A percentile compares a stretch with the other conserved stretches of the same genome.
These are phyloP conservation scores for Magallana gigas DNA, from an alignment of 1,140 invertebrate species.

Conservation along the genomic window DNA sequence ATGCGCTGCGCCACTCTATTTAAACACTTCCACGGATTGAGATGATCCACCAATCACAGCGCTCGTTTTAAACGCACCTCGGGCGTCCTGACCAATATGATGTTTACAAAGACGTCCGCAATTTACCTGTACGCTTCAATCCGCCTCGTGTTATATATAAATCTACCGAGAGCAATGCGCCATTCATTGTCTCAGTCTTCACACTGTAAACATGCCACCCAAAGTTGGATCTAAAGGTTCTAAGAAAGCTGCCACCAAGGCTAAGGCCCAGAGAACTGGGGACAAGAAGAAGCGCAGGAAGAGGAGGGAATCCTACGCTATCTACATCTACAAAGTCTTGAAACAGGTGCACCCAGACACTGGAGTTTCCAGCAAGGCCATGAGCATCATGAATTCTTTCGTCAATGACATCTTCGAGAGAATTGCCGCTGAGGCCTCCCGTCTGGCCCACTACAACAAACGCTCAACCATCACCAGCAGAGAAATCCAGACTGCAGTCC, in stretches of 20 bases:
- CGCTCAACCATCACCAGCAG: constrained; percentile 75
- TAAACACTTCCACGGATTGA: background rate
- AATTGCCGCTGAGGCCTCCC: constrained; percentile 77
- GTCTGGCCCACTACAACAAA: constrained; percentile 77
- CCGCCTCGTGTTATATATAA: background rate
- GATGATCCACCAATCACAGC: background rate
- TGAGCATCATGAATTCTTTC: constrained; percentile 79
- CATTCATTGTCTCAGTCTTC: background rate
- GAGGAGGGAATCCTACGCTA: constrained; percentile 85
- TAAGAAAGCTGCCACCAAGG: constrained; percentile 65
- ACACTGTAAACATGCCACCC: constrained; percentile 41
- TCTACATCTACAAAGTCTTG: constrained; percentile 87
- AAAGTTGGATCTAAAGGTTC: constrained; percentile 52
- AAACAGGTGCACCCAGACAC: constrained; percentile 87
- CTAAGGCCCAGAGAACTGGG: constrained; percentile 55
- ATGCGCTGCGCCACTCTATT: background rate
- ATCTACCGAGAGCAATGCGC: background rate
- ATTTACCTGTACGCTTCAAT: background rate
- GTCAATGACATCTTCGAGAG: constrained; percentile 80
- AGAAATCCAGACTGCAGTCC: constrained; percentile 83
- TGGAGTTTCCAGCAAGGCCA: constrained; percentile 82
- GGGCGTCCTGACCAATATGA: background rate
- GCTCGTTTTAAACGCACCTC: background rate
- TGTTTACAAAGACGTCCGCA: background rate
- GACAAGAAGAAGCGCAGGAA: constrained; percentile 64